Evolutionary conservation across 2,888 invertebrate genomes (phyloP).

Genomic region (Leucania comma): DNA sequence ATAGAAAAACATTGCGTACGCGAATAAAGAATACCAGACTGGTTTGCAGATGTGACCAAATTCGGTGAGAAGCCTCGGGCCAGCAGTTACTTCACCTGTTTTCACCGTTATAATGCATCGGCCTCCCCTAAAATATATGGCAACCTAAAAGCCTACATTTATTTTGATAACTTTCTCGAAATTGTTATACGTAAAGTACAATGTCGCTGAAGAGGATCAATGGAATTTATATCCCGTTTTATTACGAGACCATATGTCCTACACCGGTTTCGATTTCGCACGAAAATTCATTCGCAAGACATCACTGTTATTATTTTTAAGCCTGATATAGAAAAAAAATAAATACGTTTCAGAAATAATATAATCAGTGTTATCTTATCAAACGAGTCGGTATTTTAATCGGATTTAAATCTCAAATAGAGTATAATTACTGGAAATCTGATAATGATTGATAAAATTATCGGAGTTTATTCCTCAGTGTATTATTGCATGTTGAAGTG

Average conservation of each 20-base stretch:
- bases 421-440: constrained; percentile 52
- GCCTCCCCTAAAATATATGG: constrained; percentile 84
- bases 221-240: constrained; percentile 64
- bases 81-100: constrained; percentile 71
- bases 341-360: constrained; percentile 36
- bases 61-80: constrained; percentile 63
- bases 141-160: constrained; percentile 85
- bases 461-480: constrained; percentile 58
- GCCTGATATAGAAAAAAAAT: constrained; percentile 20
- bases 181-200: constrained; percentile 62
- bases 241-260: constrained; percentile 46
- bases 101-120: constrained; percentile 80
- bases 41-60: constrained; percentile 68
- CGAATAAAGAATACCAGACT: constrained; percentile 66
- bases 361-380: constrained; percentile 53
- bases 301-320: constrained; percentile 34
- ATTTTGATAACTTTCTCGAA: constrained; percentile 81
- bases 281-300: constrained; percentile 39
- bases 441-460: constrained; percentile 57
- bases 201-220: constrained; percentile 66
- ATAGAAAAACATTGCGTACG: constrained; percentile 68
- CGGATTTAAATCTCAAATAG: constrained; percentile 49
- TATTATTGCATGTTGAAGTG: constrained; percentile 56
- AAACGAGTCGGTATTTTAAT: constrained; percentile 45
- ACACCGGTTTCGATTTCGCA: constrained; percentile 61